Evolutionary conservation across 2,888 invertebrate species (phyloP).

Genomic region (Leptopterna dolabrata): DNA sequence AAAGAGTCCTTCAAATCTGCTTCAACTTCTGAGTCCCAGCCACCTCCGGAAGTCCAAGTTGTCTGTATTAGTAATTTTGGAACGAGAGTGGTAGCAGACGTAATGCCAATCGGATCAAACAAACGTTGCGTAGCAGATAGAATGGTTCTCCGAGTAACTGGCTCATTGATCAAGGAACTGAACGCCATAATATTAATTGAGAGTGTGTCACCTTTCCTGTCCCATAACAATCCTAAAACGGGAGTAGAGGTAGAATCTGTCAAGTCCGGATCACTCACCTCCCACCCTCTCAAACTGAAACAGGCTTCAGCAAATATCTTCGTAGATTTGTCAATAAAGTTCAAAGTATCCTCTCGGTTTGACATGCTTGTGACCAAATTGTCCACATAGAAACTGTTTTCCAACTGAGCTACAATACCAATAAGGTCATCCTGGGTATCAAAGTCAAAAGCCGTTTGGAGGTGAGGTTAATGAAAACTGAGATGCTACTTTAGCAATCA

Average conservation of each 20-base stretch:
- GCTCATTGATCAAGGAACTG: no score
- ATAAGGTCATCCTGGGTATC: not conserved
- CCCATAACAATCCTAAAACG: no score
- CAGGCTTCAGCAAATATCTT: not conserved
- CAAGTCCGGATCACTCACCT: not conserved
- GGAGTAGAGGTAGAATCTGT: no score
- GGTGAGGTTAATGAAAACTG: no score
- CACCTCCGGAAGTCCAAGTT: no score
- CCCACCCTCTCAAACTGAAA: not conserved
- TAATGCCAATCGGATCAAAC: not conserved
- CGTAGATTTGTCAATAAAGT: not conserved
- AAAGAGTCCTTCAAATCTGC: no score
- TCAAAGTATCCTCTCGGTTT: not conserved
- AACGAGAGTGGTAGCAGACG: not conserved
- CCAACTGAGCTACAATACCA: not conserved
- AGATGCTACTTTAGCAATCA: no score
- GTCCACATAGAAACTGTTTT: conserved; percentile 35
- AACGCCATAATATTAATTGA: no score
- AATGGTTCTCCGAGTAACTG: not conserved
- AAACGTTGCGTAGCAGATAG: not conserved
- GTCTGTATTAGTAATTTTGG: no score
- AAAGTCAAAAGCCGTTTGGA: no score
- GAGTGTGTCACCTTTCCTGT: no score
- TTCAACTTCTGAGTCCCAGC: no score
- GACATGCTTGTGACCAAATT: not conserved